These are phyloP conservation scores for Drosophila truncata DNA, from an alignment of 1,140 invertebrate species.

Conservation along the genomic window DNA sequence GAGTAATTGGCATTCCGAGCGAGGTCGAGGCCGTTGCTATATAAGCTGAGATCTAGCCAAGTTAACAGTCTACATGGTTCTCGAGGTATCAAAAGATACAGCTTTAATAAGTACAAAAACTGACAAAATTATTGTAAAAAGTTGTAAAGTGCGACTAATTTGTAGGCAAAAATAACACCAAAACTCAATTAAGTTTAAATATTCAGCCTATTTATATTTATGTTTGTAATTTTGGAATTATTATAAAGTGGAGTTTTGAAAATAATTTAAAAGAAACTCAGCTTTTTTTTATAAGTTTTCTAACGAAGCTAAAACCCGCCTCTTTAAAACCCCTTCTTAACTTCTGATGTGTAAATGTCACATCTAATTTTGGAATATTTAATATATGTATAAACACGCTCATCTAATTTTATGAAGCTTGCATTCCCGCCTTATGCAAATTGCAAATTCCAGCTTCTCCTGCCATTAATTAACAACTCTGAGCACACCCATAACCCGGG, in stretches of 20 bases:
- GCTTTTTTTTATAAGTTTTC: too few relatives aligned
- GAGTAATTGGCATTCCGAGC: slow-evolving; percentile 8
- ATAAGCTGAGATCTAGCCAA: slow-evolving; percentile 3
- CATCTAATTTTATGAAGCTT: not conserved
- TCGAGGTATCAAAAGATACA: not conserved
- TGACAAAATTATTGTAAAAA: not conserved
- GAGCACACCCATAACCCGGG: slow-evolving; percentile 11
- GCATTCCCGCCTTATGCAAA: slow-evolving; percentile 12
- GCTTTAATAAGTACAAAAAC: not conserved
- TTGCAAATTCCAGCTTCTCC: slow-evolving; percentile 15
- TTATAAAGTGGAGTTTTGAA: too few relatives aligned
- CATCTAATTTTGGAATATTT: not conserved
- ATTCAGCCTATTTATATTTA: too few relatives aligned
- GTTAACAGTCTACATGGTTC: not conserved
- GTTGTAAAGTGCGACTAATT: not conserved
- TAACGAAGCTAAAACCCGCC: too few relatives aligned
- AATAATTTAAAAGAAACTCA: too few relatives aligned
- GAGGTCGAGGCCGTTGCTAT: slow-evolving; percentile 7
- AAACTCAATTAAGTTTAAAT: too few relatives aligned
- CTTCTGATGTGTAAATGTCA: not conserved
- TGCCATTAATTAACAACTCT: slow-evolving; percentile 28
- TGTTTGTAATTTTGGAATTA: too few relatives aligned
- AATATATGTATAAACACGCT: not conserved
- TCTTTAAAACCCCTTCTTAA: too few relatives aligned
- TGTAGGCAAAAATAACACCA: not conserved